phyloP scores from a whole-genome alignment of 2,113 vertebrate species.

The Gnathonemus longibarbis region DNA sequence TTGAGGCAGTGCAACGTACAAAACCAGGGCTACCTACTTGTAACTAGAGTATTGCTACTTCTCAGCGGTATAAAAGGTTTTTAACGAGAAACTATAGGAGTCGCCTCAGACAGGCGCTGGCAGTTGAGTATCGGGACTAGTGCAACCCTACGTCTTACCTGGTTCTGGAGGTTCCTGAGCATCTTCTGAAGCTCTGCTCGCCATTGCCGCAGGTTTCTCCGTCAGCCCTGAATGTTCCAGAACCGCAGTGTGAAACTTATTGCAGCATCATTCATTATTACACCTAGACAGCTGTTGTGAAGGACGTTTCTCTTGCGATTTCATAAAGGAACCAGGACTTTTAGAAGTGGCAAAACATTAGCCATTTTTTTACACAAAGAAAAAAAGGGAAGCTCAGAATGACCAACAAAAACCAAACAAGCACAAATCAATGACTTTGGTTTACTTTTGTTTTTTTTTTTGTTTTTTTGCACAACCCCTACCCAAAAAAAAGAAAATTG shows the following conservation, averaged over 20 bases:
- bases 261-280: conserved; percentile 11
- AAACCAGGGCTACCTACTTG: not conserved
- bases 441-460: conserved; percentile 30
- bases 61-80: not conserved
- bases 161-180: conserved; percentile 34
- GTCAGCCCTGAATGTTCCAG: conserved; percentile 55
- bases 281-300: not conserved
- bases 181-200: conserved; percentile 29
- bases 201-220: conserved; percentile 40
- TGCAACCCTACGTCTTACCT: conserved; percentile 38
- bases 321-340: not conserved
- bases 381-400: not conserved
- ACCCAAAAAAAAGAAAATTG: not conserved
- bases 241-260: conserved; percentile 34
- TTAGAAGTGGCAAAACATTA: not conserved
- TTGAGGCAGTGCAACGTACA: not conserved
- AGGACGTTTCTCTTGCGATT: not conserved
- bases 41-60: not conserved
- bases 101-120: not conserved
- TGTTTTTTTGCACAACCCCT: not conserved
- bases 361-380: not conserved
- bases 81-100: not conserved
- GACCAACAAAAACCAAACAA: not conserved
- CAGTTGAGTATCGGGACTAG: not conserved
- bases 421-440: conserved; percentile 19